Base-by-base conservation (phyloP, 2,888 invertebrate species). In the Melieria picta region DNA sequence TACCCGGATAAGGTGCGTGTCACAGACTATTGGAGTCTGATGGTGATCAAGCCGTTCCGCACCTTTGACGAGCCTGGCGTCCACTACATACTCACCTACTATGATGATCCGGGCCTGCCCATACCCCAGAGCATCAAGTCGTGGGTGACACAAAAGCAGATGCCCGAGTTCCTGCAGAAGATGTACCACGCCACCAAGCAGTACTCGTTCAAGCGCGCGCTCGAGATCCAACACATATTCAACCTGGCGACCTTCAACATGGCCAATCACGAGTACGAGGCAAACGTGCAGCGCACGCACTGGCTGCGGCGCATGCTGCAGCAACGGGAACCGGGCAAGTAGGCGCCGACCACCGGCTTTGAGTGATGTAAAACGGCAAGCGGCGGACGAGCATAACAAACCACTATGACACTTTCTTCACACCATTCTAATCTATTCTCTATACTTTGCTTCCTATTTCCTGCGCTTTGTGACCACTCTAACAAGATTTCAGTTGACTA, bases 41-140 rank as follows among this genome's bases (percentile, higher is more conserved):
- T 95, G 93, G 93, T 95, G 0, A 93, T 96, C 68, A 92, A 91
- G 84, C 93, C 94, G 0, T 83, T 81, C 72, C 81, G 80, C 10
- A 79, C 78, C 13, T 85, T 84, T 65, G 78, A 83, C 16, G 84
- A 86, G 58, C 87, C 87, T 1, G 85, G 84, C 3, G 77, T 83
- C 47, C 83, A 96, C 85, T 96, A 95, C 86, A 92, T 93, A 52
- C 87, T 96, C 55, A 96, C 95, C 0, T 96, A 96, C 86, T 96
- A 92, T 86, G 96, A 96, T 84, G 94, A 95, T 88, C 95, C 96
- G 7, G 95, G 94, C 0, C 88, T 92, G 52, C 80, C 92, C 64
- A 91, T 96, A 79, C 94, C 95, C 0, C 89, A 92, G 7, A 88
- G 91, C 56, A 88, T 93, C 60, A 91, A 91, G 43, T 88, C 91